A percentile compares a stretch with the other conserved stretches of the same genome.
These are phyloP conservation scores for Meda fulgida DNA, from an alignment of 2,797 vertebrate species.

Conservation along the genomic window DNA sequence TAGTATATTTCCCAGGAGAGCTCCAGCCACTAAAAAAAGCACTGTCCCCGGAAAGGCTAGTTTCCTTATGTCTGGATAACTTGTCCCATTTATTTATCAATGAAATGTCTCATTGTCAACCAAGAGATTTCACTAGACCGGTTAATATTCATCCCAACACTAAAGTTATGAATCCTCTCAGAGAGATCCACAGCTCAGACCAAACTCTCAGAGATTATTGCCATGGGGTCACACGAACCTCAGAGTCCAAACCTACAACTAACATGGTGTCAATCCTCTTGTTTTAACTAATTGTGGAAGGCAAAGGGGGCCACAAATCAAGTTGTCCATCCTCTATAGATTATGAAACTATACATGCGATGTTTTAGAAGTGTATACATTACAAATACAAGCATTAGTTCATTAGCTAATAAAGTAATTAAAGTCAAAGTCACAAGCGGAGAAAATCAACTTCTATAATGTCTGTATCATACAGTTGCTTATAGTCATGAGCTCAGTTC, in stretches of 20 bases:
- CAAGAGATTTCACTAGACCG: neutral
- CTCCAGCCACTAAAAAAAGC: neutral
- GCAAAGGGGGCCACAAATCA: neutral
- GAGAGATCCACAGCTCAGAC: neutral
- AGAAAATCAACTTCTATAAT: neutral
- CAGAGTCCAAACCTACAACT: neutral
- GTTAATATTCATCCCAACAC: neutral
- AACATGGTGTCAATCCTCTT: neutral
- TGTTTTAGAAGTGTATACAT: neutral
- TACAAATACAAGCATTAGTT: neutral
- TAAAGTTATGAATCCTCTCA: neutral
- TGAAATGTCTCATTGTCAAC: slow-evolving; percentile 56
- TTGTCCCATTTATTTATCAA: neutral
- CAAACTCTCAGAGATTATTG: neutral
- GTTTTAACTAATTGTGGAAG: neutral
- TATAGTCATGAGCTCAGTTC: neutral
- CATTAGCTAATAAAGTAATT: neutral
- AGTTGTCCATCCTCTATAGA: neutral
- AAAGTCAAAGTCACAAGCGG: neutral
- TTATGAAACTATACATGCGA: neutral
- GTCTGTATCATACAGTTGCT: neutral
- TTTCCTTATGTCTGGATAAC: neutral
- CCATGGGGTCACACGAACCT: neutral
- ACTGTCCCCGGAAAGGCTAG: neutral
- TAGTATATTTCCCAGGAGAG: slow-evolving; percentile 24